phyloP scores from a whole-genome alignment of 2,888 invertebrate genomes.

The Seira musarum region DNA sequence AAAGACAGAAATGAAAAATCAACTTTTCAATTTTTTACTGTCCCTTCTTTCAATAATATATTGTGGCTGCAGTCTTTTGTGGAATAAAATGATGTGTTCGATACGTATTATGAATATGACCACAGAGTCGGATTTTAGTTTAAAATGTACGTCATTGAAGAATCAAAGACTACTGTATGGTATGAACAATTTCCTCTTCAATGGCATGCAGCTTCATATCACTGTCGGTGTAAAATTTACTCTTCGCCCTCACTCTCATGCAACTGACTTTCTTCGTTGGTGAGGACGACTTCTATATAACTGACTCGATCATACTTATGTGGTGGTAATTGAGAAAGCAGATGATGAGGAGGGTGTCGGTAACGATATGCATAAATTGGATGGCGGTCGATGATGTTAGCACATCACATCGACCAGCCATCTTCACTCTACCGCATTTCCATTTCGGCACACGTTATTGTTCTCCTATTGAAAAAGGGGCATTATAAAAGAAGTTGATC shows the following conservation, averaged over 20 bases:
- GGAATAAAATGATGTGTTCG: conserved; percentile 9
- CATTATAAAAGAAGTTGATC: too few species aligned
- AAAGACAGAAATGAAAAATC: too few species aligned
- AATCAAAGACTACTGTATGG: conserved; percentile 14
- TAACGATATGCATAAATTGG: conserved; percentile 49
- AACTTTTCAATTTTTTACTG: too few species aligned
- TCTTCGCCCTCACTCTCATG: conserved; percentile 21
- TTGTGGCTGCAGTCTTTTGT: too few species aligned
- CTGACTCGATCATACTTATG: neutral
- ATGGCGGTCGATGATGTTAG: conserved; percentile 33
- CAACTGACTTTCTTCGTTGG: neutral
- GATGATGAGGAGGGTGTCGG: neutral
- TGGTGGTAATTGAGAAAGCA: neutral
- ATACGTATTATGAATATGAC: too few species aligned
- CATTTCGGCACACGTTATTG: neutral
- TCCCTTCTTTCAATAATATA: too few species aligned
- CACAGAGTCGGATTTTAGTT: too few species aligned
- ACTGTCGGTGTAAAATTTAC: conserved; percentile 42
- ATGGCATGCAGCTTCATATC: too few species aligned
- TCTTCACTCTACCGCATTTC: conserved; percentile 7
- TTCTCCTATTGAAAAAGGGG: neutral
- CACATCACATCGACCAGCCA: conserved; percentile 25
- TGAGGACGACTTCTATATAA: neutral
- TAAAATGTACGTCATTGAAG: too few species aligned
- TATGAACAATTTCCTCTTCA: conserved; percentile 48